Evolutionary conservation across 2,113 vertebrate species (phyloP).

Genomic region (Colistium nudipinnis): DNA sequence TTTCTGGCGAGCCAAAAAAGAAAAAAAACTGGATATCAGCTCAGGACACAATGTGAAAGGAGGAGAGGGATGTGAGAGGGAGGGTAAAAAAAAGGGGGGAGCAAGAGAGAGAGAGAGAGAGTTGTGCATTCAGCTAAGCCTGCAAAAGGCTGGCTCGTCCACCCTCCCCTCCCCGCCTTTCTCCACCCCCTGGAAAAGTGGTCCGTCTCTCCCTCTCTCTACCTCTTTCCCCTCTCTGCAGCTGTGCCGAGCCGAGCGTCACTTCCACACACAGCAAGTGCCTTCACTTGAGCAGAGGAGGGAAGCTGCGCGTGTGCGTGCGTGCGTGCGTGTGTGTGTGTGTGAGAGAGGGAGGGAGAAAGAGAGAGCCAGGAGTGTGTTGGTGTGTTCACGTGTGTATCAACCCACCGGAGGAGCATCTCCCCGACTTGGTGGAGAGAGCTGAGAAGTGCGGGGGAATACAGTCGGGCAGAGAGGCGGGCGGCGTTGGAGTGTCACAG

Average conservation of each 20-base stretch:
- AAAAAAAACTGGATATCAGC: slow-evolving; percentile 61
- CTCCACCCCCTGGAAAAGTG: slow-evolving; percentile 69
- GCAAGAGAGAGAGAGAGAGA: slow-evolving; percentile 57
- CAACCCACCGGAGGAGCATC: slow-evolving; percentile 45
- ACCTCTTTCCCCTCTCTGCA: slow-evolving; percentile 70
- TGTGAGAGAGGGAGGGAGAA: slow-evolving; percentile 9
- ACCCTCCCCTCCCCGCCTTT: slow-evolving; percentile 44
- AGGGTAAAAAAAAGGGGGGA: slow-evolving; percentile 31
- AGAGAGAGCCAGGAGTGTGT: slow-evolving; percentile 35
- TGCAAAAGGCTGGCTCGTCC: slow-evolving; percentile 60
- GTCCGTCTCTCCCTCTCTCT: slow-evolving; percentile 41
- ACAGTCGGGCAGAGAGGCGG: slow-evolving; percentile 38
- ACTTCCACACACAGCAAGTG: slow-evolving; percentile 78
- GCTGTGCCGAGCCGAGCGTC: slow-evolving; percentile 74
- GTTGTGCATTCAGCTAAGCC: slow-evolving; percentile 77
- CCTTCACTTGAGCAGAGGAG: slow-evolving; percentile 72
- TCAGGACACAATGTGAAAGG: slow-evolving; percentile 54
- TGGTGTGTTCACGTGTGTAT: too few relatives aligned
- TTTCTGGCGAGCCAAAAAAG: slow-evolving; percentile 31
- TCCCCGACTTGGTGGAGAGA: slow-evolving; percentile 47
- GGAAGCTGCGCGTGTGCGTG: slow-evolving; percentile 40
- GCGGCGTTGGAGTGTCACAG: slow-evolving; percentile 38
- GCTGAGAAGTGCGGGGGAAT: slow-evolving; percentile 44
- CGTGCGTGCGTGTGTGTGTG: too few relatives aligned
- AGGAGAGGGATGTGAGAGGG: slow-evolving; percentile 26